Evolutionary conservation across 2,888 invertebrate species (phyloP).

Genomic region (Beris morrisii): DNA sequence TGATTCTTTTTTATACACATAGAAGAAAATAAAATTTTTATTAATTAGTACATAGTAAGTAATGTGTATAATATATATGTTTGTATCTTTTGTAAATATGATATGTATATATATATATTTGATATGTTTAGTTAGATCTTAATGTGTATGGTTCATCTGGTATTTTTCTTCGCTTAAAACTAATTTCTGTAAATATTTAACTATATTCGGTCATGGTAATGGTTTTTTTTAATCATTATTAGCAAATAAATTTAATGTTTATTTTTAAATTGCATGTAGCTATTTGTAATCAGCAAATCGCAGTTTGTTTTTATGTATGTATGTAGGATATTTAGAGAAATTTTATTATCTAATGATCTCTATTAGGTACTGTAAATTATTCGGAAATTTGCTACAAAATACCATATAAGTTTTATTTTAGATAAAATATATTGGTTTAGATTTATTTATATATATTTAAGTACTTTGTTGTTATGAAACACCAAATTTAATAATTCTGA

Average conservation of each 20-base stretch:
- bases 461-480: background rate
- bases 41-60: background rate
- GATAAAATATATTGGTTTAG: background rate
- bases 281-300: no score
- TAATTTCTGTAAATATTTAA: background rate
- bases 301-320: no score
- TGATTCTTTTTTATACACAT: background rate
- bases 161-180: slow-evolving; percentile 13
- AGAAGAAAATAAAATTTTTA: slow-evolving; percentile 8
- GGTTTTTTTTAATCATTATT: no score
- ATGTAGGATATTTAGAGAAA: no score
- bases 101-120: slow-evolving; percentile 26
- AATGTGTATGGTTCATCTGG: background rate
- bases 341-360: no score
- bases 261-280: no score
- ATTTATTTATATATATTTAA: background rate
- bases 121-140: slow-evolving; percentile 27
- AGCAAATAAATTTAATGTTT: no score
- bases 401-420: no score
- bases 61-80: background rate
- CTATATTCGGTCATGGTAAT: background rate
- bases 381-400: no score
- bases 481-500: background rate
- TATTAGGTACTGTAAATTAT: no score
- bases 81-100: slow-evolving; percentile 16